Conservation (phyloP, 2,797 vertebrate genomes). For the Selene dorsalis region DNA sequence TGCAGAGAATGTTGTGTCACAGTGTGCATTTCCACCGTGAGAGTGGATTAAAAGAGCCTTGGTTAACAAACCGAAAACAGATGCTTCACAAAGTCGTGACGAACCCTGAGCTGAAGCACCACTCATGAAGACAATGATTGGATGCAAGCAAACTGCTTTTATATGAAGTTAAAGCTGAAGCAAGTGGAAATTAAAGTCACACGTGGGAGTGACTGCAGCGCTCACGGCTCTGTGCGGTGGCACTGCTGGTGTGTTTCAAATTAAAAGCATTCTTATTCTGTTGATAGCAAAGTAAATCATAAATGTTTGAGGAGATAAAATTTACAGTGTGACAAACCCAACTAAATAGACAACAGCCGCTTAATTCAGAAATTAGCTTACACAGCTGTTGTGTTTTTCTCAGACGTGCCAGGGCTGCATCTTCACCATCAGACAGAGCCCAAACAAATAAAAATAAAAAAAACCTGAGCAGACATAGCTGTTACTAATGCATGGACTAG, state of each 20-base stretch:
- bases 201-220: constrained; percentile 2
- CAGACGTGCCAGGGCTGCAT: neutral
- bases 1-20: constrained; percentile 22
- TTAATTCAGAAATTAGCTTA: neutral
- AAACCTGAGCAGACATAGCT: constrained; percentile 2
- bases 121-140: constrained; percentile 50
- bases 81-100: constrained; percentile 57
- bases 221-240: neutral
- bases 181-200: constrained; percentile 21
- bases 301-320: neutral
- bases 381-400: neutral
- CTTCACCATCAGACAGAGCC: neutral
- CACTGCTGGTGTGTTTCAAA: constrained; percentile 6
- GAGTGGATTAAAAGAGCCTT: constrained; percentile 47
- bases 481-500: neutral
- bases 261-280: neutral
- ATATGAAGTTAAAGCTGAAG: constrained; percentile 17
- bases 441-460: neutral
- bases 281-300: constrained; percentile 3
- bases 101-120: constrained; percentile 14
- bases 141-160: constrained; percentile 45
- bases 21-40: constrained; percentile 40
- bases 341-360: constrained; percentile 7
- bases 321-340: neutral
- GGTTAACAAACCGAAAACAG: constrained; percentile 67